A percentile compares a stretch with the other conserved stretches of the same genome.
phyloP scores from a whole-genome alignment of 2,113 vertebrate genomes.

The Brachirus orientalis region DNA sequence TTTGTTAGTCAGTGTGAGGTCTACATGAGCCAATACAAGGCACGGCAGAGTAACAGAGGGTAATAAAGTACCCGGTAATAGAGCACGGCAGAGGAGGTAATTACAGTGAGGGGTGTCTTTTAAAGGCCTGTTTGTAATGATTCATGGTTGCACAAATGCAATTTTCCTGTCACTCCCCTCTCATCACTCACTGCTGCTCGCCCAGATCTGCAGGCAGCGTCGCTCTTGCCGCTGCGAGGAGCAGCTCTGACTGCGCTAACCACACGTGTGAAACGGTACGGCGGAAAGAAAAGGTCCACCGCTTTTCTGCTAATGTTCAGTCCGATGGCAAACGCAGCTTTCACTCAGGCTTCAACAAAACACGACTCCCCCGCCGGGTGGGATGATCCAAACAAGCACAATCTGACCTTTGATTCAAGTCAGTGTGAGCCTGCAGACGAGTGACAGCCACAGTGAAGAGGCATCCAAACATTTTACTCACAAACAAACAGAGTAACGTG shows the following conservation, averaged over 20 bases:
- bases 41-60: slow-evolving; percentile 60
- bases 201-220: slow-evolving; percentile 57
- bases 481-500: neutral
- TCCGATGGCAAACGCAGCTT: neutral
- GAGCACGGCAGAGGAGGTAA: slow-evolving; percentile 69
- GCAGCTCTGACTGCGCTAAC: slow-evolving; percentile 9
- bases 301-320: neutral
- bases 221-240: slow-evolving; percentile 19
- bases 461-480: too few species aligned
- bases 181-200: slow-evolving; percentile 62
- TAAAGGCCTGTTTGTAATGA: slow-evolving; percentile 78
- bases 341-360: neutral
- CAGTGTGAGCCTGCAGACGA: too few species aligned
- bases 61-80: slow-evolving; percentile 73
- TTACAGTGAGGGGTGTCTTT: slow-evolving; percentile 76
- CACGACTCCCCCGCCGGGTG: too few species aligned
- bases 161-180: slow-evolving; percentile 76
- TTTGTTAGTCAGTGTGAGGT: slow-evolving; percentile 70
- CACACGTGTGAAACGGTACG: neutral
- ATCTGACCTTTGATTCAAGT: too few species aligned
- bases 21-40: slow-evolving; percentile 60
- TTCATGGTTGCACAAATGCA: slow-evolving; percentile 77
- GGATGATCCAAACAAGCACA: too few species aligned
- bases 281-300: neutral
- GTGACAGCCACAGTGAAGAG: too few species aligned